Base-by-base conservation (phyloP, 2,113 vertebrate genomes). In the Dunckerocampus dactyliophorus region DNA sequence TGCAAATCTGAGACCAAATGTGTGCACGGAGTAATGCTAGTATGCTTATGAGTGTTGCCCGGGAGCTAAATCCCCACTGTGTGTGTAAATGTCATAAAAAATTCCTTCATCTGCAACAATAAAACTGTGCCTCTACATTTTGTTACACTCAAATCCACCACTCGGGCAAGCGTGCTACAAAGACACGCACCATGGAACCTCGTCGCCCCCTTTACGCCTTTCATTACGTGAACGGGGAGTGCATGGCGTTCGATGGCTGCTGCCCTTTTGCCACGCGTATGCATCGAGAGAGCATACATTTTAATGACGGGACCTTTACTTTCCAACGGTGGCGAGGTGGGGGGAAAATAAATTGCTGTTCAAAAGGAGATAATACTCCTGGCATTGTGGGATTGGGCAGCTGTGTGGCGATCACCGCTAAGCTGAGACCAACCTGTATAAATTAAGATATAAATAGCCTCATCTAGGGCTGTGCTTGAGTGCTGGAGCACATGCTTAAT, bases 291-390 rank as follows among this genome's bases (percentile, higher is more conserved):
- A 93, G 91, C 90, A 91, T 93, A 92, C 94, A 94, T 95, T 96
- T 97, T 95, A 94, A 97, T 98, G 94, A 97, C 91, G 89, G 93
- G 94, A 94, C 94, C 92, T 94, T 94, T 95, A 92, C 85, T 85
- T 87, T 84, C 79, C 81, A 83, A 81, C 82, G 82, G 86, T 77
- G 48, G 73, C 46, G 74, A 69, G 77, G 77, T 78, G 82, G 77
- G 72, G 67, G 37, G 79, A 72, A 85, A 85, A 90, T 88, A 88
- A 89, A 90, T 89, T 86, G 86, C 92, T 94, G 92, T 95, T 96
- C 92, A 94, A 95, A 94, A 94, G 94, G 92, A 93, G 92, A 93
- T 93, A 85, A 87, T 90, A 92, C 92, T 92, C 90, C 74, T 92
- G 92, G 94, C 93, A 93, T 92, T 92, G 93, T 90, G 91, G 93